Conservation (phyloP, 2,113 vertebrate genomes). For the Festucalex cinctus region DNA sequence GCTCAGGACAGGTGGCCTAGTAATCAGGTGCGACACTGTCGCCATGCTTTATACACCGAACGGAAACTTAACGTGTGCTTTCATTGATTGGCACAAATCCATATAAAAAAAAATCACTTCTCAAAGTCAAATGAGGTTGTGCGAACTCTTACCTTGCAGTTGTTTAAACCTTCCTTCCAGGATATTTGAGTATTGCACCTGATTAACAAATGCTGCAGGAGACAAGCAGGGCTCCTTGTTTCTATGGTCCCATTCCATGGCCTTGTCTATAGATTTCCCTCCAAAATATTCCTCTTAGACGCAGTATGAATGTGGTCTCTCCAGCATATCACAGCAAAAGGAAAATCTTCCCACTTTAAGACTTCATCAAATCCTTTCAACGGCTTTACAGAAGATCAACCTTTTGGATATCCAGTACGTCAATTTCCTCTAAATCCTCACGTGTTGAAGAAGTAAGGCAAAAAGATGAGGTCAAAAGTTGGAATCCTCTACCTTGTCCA, state of each 20-base stretch:
- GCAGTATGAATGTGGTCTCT: conserved; percentile 29
- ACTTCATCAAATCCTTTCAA: conserved; percentile 25
- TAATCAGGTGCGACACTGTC: conserved; percentile 64
- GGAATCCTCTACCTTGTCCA: conserved; percentile 41
- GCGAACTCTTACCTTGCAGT: conserved; percentile 83
- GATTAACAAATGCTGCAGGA: conserved; percentile 86
- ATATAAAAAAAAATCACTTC: not conserved
- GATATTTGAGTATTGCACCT: conserved; percentile 85
- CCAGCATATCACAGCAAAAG: conserved; percentile 47
- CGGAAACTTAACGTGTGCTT: conserved; percentile 17
- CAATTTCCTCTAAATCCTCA: conserved; percentile 21
- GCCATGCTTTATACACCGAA: conserved; percentile 48
- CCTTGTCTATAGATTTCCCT: conserved; percentile 12
- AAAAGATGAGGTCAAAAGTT: conserved; percentile 29
- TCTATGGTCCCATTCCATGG: conserved; percentile 69
- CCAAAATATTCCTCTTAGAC: conserved; percentile 47
- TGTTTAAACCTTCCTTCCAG: conserved; percentile 91
- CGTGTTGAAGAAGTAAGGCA: conserved; percentile 18
- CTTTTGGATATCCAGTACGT: conserved; percentile 30
- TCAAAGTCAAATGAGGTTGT: too few species aligned
- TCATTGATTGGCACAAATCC: not conserved
- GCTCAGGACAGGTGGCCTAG: conserved; percentile 70
- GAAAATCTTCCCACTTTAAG: conserved; percentile 14
- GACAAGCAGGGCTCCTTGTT: conserved; percentile 74
- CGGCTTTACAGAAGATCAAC: conserved; percentile 11